Evolutionary conservation across 2,888 invertebrate species (phyloP).

Genomic region (Spodoptera picta): DNA sequence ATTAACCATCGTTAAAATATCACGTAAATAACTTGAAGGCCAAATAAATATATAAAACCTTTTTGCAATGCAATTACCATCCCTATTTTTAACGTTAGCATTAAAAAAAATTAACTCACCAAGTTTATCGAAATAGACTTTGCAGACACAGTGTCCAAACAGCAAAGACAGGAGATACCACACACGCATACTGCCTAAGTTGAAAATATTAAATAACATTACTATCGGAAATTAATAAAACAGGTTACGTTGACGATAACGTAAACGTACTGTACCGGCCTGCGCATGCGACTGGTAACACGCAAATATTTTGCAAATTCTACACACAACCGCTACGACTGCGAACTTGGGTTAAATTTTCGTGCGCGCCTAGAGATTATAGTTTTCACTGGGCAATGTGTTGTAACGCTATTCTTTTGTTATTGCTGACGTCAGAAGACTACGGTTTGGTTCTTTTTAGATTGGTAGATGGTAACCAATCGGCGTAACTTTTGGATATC

Average conservation of each 20-base stretch:
- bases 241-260: background rate
- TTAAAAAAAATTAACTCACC: constrained; percentile 18
- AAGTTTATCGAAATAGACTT: background rate
- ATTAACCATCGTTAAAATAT: too few species aligned
- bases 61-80: too few species aligned
- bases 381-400: too few species aligned
- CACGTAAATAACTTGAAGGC: too few species aligned
- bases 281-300: constrained; percentile 1
- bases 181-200: constrained; percentile 10
- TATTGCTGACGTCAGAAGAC: too few species aligned
- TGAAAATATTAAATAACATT: constrained; percentile 2
- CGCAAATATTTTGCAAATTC: constrained; percentile 7
- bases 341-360: constrained; percentile 10
- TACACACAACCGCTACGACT: background rate
- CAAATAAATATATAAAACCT: too few species aligned
- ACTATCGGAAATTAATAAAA: too few species aligned
- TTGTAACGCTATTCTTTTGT: too few species aligned
- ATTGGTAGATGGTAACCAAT: too few species aligned
- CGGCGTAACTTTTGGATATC: too few species aligned
- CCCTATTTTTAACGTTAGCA: too few species aligned
- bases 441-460: background rate
- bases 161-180: constrained; percentile 19
- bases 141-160: constrained; percentile 1
- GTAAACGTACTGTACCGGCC: background rate
- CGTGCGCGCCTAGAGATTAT: background rate